phyloP scores from a whole-genome alignment of 1,140 invertebrate species.

The Trichonephila clavipes region DNA sequence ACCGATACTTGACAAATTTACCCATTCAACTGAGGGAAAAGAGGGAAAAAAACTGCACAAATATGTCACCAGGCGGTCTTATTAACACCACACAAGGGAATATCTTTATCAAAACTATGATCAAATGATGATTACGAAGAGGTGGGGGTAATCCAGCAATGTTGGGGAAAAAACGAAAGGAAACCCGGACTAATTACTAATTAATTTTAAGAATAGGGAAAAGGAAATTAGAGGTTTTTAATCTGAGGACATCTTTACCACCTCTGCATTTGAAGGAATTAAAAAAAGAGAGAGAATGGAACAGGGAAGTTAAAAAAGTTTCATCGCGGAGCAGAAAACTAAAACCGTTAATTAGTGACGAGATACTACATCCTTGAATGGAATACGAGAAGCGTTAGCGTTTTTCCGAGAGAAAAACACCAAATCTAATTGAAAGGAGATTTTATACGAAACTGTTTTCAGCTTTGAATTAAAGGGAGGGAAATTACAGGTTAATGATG shows the following conservation, averaged over 20 bases:
- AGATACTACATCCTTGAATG: not conserved
- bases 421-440: not conserved
- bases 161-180: not conserved
- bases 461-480: conserved; percentile 21
- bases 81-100: not conserved
- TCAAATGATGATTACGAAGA: not conserved
- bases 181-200: conserved; percentile 5
- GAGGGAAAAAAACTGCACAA: not conserved
- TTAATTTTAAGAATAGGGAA: conserved; percentile 28
- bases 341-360: not conserved
- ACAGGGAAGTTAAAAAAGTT: not conserved
- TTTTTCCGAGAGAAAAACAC: no score
- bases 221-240: conserved; percentile 32
- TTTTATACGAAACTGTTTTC: conserved; percentile 2
- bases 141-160: not conserved
- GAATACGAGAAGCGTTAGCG: not conserved
- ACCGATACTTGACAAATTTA: not conserved
- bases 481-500: conserved; percentile 28
- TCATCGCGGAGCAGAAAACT: not conserved
- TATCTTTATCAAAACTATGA: conserved; percentile 15
- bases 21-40: not conserved
- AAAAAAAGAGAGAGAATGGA: not conserved
- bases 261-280: not conserved
- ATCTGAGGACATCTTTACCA: conserved; percentile 16
- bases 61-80: not conserved